A percentile compares a stretch with the other conserved stretches of the same genome.
phyloP scores from a whole-genome alignment of 2,113 vertebrate species.

The pig (Sus scrofa) region DNA sequence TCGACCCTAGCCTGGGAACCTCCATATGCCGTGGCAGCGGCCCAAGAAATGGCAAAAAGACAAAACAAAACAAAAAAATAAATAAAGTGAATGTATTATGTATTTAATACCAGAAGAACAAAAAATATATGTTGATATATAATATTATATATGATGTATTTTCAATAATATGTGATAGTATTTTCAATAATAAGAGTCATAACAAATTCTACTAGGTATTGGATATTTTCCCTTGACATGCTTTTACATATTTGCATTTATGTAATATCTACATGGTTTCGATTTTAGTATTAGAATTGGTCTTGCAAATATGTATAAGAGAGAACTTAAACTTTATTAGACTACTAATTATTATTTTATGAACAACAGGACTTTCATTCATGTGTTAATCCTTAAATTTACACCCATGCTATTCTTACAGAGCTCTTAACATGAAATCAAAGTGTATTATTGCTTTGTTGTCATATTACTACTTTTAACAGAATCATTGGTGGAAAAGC shows the following conservation, averaged over 20 bases:
- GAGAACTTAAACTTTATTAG: background rate
- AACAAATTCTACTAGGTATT: background rate
- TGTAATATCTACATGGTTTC: background rate
- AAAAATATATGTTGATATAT: background rate
- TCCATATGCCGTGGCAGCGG: no score
- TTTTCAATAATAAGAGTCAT: background rate
- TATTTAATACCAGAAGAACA: background rate
- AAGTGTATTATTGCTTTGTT: background rate
- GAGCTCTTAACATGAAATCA: background rate
- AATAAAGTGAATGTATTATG: background rate
- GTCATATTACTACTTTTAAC: constrained; percentile 18
- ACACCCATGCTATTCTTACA: background rate
- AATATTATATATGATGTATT: background rate
- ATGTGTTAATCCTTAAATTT: constrained; percentile 25
- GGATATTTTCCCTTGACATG: background rate
- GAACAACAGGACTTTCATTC: background rate
- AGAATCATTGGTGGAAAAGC: background rate
- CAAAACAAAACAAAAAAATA: no score
- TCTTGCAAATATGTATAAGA: background rate
- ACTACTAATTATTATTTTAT: background rate
- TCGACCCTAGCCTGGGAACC: no score
- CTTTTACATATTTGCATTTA: background rate
- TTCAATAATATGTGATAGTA: background rate
- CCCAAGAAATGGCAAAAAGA: no score
- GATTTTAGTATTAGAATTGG: background rate